Conservation (phyloP, 64 coral and sea anemone genomes). For the Pocillopora damicornis region DNA sequence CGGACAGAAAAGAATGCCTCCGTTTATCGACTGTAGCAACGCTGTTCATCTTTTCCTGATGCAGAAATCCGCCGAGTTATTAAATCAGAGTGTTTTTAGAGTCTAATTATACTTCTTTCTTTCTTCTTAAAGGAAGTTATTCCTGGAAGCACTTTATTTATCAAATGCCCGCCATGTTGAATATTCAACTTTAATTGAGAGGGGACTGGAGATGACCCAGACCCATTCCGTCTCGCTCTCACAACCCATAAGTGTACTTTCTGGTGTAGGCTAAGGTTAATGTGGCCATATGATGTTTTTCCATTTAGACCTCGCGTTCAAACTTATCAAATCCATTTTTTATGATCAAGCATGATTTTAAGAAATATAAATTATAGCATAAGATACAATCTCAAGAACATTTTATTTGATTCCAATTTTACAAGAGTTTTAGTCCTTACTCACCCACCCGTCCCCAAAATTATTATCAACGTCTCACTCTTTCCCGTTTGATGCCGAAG, state of each 20-base stretch:
- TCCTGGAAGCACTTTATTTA: not conserved
- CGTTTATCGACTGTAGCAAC: not conserved
- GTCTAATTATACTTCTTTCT: not conserved
- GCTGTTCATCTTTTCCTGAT: not conserved
- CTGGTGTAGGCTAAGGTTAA: not conserved
- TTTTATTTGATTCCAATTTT: too few relatives aligned
- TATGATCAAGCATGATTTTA: too few relatives aligned
- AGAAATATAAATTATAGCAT: too few relatives aligned
- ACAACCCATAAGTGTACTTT: not conserved
- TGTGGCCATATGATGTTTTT: too few relatives aligned
- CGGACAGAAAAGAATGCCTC: slow-evolving; percentile 11
- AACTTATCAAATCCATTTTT: too few relatives aligned
- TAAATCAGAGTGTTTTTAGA: slow-evolving; percentile 11
- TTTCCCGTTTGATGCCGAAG: too few relatives aligned
- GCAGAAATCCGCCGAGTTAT: slow-evolving; percentile 15
- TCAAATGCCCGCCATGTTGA: not conserved
- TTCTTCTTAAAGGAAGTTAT: not conserved
- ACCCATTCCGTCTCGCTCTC: not conserved
- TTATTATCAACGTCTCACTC: too few relatives aligned
- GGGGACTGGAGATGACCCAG: not conserved
- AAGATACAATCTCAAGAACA: too few relatives aligned
- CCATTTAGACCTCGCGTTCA: too few relatives aligned
- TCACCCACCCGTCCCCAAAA: too few relatives aligned
- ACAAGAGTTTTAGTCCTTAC: too few relatives aligned
- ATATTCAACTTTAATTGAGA: not conserved